Base-by-base conservation (phyloP, 2,797 vertebrate genomes). In the Silurus lanzhouensis region DNA sequence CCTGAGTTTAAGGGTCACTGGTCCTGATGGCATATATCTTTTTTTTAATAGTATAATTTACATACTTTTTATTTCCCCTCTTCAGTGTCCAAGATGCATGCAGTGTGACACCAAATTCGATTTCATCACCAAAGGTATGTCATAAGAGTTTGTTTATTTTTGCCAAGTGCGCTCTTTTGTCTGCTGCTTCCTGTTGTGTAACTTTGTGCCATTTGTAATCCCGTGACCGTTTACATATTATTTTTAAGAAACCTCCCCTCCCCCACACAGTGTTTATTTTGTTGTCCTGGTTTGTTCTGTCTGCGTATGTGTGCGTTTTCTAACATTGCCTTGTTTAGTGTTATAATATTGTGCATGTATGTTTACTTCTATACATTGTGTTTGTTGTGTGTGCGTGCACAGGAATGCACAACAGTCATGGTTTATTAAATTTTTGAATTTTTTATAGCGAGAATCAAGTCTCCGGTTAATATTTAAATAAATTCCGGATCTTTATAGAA, bases 71-170 rank as follows among this genome's bases (percentile, higher is more conserved):
- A 52, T 52, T 52, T 52, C 48, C 48, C 0, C 6, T 9, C 48
- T 82, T 76, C 93, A 99, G 98, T 99, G 98, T 82, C 93, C 96
- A 0, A 95, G 96, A 89, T 99, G 98, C 88, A 99, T 99, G 98
- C 98, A 98, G 94, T 99, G 98, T 78, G 96, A 96, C 82, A 91
- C 95, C 88, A 99, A 99, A 92, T 99, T 99, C 85, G 98, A 99
- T 94, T 99, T 99, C 91, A 96, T 99, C 93, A 97, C 96, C 72
- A 96, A 99, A 99, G 97, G 98, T 99, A 86, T 48, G 86, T 67
- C 27, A 6, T 19, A 7, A 60, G 25, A 58, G 0, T 2, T 22
- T 5, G 7, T 15, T 15, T 25, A 46, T 1, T 63, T 44, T n/a
- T 80, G 38, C 77, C 15, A 13, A 46, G 60, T 79, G 60, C 13